A percentile compares a stretch with the other conserved stretches of the same genome.
Conservation (phyloP, 2,888 invertebrate genomes). For the Dinocampus coccinellae region DNA sequence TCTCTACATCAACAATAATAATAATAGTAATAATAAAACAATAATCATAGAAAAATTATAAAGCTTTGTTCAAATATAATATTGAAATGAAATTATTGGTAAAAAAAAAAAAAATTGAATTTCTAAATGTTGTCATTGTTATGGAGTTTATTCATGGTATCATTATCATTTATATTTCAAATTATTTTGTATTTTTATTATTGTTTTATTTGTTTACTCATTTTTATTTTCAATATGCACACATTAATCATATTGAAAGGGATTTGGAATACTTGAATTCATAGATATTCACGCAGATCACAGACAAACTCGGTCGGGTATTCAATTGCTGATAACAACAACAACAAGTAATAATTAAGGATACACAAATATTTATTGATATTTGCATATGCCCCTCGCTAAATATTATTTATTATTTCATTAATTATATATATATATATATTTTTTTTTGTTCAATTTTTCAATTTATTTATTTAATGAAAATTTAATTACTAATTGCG, state of each 20-base stretch:
- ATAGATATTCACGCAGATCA: conserved; percentile 38
- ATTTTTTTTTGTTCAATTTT: conserved; percentile 14
- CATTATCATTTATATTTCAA: neutral
- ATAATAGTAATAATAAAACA: neutral
- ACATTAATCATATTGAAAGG: neutral
- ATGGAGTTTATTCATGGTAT: neutral
- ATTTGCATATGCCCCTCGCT: conserved; percentile 17
- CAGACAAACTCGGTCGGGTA: conserved; percentile 44
- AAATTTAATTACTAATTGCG: conserved; percentile 33
- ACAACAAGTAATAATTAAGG: conserved; percentile 25
- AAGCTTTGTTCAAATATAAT: neutral
- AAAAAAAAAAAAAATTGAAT: neutral
- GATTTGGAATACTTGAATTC: conserved; percentile 27
- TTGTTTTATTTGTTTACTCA: conserved; percentile 11
- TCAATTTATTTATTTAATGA: conserved; percentile 9
- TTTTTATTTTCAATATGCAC: neutral
- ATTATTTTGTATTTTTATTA: conserved; percentile 36
- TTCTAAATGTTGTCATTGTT: neutral
- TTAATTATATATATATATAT: too few species aligned
- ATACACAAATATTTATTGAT: neutral
- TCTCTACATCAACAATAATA: neutral
- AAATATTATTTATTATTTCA: conserved; percentile 10
- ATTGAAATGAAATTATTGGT: neutral
- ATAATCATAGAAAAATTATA: neutral
- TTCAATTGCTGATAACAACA: conserved; percentile 42